Percentiles rank a stretch among this genome's conserved stretches.
Conservation (phyloP, 2,888 invertebrate genomes). For the Pherbina coryleti region DNA sequence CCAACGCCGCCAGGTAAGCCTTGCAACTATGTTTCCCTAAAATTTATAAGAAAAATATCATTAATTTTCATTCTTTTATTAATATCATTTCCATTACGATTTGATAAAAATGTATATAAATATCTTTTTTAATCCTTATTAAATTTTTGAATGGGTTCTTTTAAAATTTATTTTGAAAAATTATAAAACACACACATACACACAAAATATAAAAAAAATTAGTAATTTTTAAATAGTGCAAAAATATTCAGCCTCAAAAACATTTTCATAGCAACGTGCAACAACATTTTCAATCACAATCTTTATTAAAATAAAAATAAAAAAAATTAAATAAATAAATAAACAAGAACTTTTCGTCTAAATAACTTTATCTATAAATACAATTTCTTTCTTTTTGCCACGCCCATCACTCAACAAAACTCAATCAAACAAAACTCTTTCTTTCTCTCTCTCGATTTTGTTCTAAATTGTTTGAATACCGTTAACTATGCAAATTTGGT, state of each 20-base stretch:
- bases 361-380: conserved; percentile 12
- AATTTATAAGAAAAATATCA: background rate
- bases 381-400: conserved; percentile 44
- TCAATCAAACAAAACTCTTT: conserved; percentile 58
- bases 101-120: background rate
- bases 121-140: conserved; percentile 2
- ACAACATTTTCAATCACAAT: no score
- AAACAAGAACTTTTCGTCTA: no score
- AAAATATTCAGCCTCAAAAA: background rate
- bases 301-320: no score
- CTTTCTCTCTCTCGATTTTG: conserved; percentile 52
- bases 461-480: background rate
- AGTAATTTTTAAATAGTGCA: background rate
- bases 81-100: conserved; percentile 29
- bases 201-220: no score
- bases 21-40: conserved; percentile 4
- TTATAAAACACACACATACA: no score
- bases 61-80: conserved; percentile 24
- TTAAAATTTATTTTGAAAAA: background rate
- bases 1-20: conserved; percentile 76
- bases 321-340: no score
- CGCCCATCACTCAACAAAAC: conserved; percentile 57
- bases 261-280: background rate
- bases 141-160: background rate
- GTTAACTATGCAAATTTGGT: background rate